A percentile compares a stretch with the other conserved stretches of the same genome.
phyloP scores from a whole-genome alignment of 2,797 vertebrate species.

The Mergus octosetaceus region DNA sequence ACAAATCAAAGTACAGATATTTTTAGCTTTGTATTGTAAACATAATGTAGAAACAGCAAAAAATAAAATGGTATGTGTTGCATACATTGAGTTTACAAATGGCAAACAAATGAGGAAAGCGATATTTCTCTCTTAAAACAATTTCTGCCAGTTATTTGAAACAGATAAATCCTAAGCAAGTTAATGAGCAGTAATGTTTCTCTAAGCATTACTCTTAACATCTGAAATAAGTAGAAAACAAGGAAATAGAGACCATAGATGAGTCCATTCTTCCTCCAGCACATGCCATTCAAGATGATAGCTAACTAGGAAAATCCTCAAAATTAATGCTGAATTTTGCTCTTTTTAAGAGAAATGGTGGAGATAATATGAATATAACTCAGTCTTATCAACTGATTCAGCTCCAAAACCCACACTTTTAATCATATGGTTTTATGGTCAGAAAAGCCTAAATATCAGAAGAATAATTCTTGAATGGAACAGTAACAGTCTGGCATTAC shows the following conservation, averaged over 20 bases:
- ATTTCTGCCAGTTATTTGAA: conserved; percentile 18
- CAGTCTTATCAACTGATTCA: conserved; percentile 40
- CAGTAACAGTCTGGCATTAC: conserved; percentile 68
- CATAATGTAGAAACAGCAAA: background rate
- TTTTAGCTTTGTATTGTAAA: conserved; percentile 11
- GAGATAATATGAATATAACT: conserved; percentile 10
- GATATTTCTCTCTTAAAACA: conserved; percentile 2
- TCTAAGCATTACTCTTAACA: background rate
- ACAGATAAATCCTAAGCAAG: conserved; percentile 14
- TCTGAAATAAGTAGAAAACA: conserved; percentile 17
- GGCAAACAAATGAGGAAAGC: conserved; percentile 16
- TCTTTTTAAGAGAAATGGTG: conserved; percentile 1
- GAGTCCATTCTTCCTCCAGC: background rate
- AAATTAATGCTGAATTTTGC: conserved; percentile 36
- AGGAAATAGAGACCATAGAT: background rate
- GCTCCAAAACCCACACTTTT: conserved; percentile 69
- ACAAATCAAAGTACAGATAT: background rate
- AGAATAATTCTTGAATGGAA: conserved; percentile 68
- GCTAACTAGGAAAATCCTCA: background rate
- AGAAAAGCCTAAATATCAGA: conserved; percentile 58
- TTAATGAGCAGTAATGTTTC: background rate
- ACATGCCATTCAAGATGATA: background rate
- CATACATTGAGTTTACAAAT: conserved; percentile 41
- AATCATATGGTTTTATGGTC: conserved; percentile 70
- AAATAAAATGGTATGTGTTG: background rate